Conservation (phyloP, 1,140 invertebrate genomes). For the Patella vulgata region DNA sequence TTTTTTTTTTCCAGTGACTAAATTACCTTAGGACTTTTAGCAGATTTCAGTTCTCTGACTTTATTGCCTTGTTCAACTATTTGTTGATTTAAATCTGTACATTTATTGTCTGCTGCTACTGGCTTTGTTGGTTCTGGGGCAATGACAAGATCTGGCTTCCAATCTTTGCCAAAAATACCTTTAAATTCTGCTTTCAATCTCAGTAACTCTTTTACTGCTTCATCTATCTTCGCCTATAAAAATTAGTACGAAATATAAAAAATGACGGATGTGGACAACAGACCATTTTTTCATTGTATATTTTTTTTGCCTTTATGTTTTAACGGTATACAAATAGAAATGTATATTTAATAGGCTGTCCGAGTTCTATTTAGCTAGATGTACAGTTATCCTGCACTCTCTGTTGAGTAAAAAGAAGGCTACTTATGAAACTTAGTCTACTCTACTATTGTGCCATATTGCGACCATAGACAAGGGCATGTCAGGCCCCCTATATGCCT, state of each 20-base stretch:
- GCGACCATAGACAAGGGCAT: too few relatives aligned
- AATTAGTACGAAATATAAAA: conserved; percentile 6
- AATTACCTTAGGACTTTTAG: conserved; percentile 56
- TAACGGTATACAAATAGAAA: neutral
- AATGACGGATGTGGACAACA: too few relatives aligned
- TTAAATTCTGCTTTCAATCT: conserved; percentile 84
- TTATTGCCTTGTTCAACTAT: conserved; percentile 68
- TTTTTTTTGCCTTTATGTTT: conserved; percentile 25
- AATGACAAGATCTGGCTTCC: conserved; percentile 47
- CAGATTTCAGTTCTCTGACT: conserved; percentile 67
- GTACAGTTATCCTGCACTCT: too few relatives aligned
- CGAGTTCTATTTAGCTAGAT: too few relatives aligned
- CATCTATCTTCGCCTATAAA: conserved; percentile 72
- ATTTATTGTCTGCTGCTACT: conserved; percentile 1
- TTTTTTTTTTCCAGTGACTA: too few relatives aligned
- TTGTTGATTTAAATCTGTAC: conserved; percentile 47
- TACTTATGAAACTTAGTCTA: too few relatives aligned
- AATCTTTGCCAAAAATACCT: conserved; percentile 71
- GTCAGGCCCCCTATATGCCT: too few relatives aligned
- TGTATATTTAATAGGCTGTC: too few relatives aligned
- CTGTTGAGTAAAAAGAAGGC: too few relatives aligned
- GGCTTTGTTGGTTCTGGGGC: conserved; percentile 15
- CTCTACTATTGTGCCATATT: too few relatives aligned
- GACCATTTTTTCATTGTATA: conserved; percentile 32
- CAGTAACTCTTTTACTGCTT: conserved; percentile 78